Conservation (phyloP, 1,140 invertebrate species). For the Euschistus heros region DNA sequence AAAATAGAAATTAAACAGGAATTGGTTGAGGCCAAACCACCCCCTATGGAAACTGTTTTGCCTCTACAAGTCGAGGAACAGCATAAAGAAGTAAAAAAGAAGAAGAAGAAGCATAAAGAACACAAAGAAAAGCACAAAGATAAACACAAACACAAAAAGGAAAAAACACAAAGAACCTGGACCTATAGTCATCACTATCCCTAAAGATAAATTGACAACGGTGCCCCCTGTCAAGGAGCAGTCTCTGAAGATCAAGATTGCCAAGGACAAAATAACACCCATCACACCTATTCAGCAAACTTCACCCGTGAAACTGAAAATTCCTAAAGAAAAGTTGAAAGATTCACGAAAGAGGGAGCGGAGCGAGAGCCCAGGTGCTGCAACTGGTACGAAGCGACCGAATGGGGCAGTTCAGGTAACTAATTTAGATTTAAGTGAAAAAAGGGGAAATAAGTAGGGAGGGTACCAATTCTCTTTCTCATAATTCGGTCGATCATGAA, state of each 20-base stretch:
- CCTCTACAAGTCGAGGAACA: neutral
- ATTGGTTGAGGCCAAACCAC: neutral
- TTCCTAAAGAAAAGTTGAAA: slow-evolving; percentile 26
- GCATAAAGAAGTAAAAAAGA: slow-evolving; percentile 14
- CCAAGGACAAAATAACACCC: slow-evolving; percentile 22
- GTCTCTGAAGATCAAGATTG: slow-evolving; percentile 24
- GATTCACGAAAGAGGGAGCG: slow-evolving; percentile 25
- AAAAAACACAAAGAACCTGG: slow-evolving; percentile 23
- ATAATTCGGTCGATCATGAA: neutral
- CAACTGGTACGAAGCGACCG: slow-evolving; percentile 20
- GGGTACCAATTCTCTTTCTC: neutral
- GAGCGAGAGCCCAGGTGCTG: slow-evolving; percentile 17
- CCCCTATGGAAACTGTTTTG: neutral
- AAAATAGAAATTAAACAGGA: neutral
- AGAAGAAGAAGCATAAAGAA: slow-evolving; percentile 25
- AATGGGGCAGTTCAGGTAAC: slow-evolving; percentile 24
- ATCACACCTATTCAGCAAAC: neutral
- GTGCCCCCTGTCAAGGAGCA: slow-evolving; percentile 10
- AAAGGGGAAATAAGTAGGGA: neutral
- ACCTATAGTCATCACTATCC: slow-evolving; percentile 25
- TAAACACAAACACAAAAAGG: slow-evolving; percentile 27
- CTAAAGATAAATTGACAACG: slow-evolving; percentile 23
- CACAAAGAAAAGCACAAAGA: slow-evolving; percentile 25
- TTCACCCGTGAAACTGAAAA: slow-evolving; percentile 22
- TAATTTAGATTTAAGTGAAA: slow-evolving; percentile 10